Evolutionary conservation across 2,113 vertebrate genomes (phyloP), one percentile per base, ranked within the genome.

Genomic region (Poeciliopsis occidentalis): DNA sequence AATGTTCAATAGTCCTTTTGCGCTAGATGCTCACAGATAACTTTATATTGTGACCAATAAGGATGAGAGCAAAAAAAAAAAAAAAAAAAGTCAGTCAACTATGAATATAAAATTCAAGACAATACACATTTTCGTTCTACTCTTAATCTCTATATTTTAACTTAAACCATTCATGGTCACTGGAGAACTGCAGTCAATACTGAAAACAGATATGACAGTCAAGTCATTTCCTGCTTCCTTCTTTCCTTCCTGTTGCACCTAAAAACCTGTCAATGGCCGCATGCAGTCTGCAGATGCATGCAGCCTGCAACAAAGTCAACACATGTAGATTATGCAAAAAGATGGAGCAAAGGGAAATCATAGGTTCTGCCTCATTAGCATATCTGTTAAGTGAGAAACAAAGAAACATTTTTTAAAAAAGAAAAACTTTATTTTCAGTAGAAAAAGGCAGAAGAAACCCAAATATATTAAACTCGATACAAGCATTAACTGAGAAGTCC

Each of bases 391-490:
- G 7, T 54, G 22, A 54, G 51, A 17, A 57, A 57, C 13, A 47
- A 22, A 47, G 1, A 19, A 15, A 47, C 13, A 15, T 31, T 22
- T 17, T 66, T 78, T 39, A 39, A 77, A 80, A 78, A 80, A 73
- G 47, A 31, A 39, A 85, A 85, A 85, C 91, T 95, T 93, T 94
- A 95, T 95, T 94, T 94, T 87, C 85, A 87, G 90, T 95, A 95
- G 91, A 94, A 95, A 47, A 91, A 85, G 64, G 60, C 66, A 75
- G 78, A 82, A 83, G 29, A 90, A 88, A 81, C 75, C 88, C 93
- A 94, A 94, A 95, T 95, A 95, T 95, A 95, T 95, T 95, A 95
- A 95, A 94, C 93, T 94, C 94, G 87, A 93, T 92, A 92, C 91
- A 94, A 94, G 93, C 88, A 86, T 90, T 80, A 90, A 94, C 89